Conservation (phyloP, 2,113 vertebrate genomes). For the Hemibates koningsi region DNA sequence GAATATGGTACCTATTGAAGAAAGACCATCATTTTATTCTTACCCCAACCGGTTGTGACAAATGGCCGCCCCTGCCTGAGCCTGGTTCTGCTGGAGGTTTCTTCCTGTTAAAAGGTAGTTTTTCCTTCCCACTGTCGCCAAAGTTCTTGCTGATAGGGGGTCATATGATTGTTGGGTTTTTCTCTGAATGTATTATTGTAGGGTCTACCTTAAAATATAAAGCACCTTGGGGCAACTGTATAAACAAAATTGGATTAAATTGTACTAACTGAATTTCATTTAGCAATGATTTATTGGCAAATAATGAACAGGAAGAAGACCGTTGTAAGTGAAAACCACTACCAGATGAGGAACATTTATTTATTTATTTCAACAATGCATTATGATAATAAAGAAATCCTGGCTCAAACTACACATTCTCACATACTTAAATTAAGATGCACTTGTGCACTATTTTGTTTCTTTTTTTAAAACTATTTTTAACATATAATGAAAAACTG, state of each 20-base stretch:
- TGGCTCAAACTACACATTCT: background rate
- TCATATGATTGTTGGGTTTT: background rate
- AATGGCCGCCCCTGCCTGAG: background rate
- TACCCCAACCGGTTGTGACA: background rate
- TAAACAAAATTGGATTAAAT: background rate
- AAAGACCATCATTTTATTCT: background rate
- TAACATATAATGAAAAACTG: background rate
- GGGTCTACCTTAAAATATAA: background rate
- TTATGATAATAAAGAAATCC: background rate
- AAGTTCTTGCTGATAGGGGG: background rate
- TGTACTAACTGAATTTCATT: background rate
- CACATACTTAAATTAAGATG: background rate
- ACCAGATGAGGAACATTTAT: background rate
- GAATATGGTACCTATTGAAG: background rate
- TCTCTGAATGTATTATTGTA: background rate
- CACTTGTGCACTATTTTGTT: background rate
- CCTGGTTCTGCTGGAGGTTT: background rate
- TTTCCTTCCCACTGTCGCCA: background rate
- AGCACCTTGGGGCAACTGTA: background rate
- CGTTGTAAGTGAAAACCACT: background rate
- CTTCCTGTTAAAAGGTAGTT: background rate
- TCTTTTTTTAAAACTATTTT: background rate
- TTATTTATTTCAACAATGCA: background rate
- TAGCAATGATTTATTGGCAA: background rate
- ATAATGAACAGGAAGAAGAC: background rate